Percentiles rank a stretch among this genome's conserved stretches.
Evolutionary conservation across 53 echinoderm and acorn worm genomes (phyloP).

Genomic region (Actinopyga echinites): DNA sequence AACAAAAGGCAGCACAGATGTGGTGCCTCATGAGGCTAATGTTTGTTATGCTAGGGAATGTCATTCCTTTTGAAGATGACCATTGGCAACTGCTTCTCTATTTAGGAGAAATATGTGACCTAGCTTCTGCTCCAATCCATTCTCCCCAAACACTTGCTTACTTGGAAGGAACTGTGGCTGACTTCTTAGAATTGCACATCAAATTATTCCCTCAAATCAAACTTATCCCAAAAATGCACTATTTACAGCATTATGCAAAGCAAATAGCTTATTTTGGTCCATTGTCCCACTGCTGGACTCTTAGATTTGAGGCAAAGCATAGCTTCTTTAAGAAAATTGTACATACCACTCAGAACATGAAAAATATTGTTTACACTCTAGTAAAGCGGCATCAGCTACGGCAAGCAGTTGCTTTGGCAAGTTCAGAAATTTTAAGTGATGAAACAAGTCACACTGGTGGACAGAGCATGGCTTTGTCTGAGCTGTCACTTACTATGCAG

Average conservation of each 20-base stretch:
- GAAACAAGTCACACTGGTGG: slow-evolving; percentile 16
- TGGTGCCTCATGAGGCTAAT: slow-evolving; percentile 48
- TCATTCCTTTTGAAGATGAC: neutral
- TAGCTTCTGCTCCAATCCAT: slow-evolving; percentile 8
- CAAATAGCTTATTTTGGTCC: slow-evolving; percentile 34
- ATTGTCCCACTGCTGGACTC: slow-evolving; percentile 45
- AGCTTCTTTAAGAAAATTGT: slow-evolving; percentile 32
- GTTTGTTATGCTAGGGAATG: slow-evolving; percentile 48
- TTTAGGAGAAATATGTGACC: slow-evolving; percentile 22
- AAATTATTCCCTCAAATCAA: slow-evolving; percentile 21
- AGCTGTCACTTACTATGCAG: too few relatives aligned
- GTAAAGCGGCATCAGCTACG: slow-evolving; percentile 22
- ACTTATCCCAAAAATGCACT: slow-evolving; percentile 51
- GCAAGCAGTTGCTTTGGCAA: slow-evolving; percentile 3
- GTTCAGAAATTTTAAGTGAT: slow-evolving; percentile 25
- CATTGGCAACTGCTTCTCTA: slow-evolving; percentile 21
- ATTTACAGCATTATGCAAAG: slow-evolving; percentile 30
- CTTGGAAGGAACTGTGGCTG: neutral
- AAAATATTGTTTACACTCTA: slow-evolving; percentile 33
- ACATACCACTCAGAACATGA: slow-evolving; percentile 36
- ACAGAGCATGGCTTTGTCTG: neutral
- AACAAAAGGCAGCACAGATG: slow-evolving; percentile 43
- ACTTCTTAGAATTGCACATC: slow-evolving; percentile 14
- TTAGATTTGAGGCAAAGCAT: slow-evolving; percentile 43
- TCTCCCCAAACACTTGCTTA: slow-evolving; percentile 14